Base-by-base conservation (phyloP, 1,140 invertebrate genomes). In the Neodiprion pinetum region DNA sequence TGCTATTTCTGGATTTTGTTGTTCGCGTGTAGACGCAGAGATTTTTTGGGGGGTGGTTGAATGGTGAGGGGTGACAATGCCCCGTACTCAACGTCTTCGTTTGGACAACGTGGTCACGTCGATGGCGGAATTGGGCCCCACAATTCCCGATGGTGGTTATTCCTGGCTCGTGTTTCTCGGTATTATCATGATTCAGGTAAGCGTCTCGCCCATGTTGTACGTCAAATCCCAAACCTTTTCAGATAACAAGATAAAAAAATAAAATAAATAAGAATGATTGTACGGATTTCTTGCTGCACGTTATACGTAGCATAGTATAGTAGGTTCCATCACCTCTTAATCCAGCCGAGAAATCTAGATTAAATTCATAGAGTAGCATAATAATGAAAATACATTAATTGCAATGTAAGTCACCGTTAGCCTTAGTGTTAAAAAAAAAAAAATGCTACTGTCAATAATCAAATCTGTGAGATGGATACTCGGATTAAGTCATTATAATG, bases 91-190 rank as follows among this genome's bases (percentile, higher is more conserved):
- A 23, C 84, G 82, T 72, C 81, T 87, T 73, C 82, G 79, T 77
- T 82, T 91, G 21, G 90, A 91, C 72, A 84, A 88, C 73, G 87
- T 93, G 2, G 86, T 92, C 23, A 87, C 90, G 40, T 92, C 92
- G 21, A 89, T 91, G 74, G 90, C 92, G 23, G 92, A 93, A 86
- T 88, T 93, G 67, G 92, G 92, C 1, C 92, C 92, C 0, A 90
- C 88, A 12, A 87, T 91, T 67, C 90, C 92, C 9, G 91, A 93
- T 80, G 92, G 91, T 8, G 91, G 91, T 17, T 93, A 92, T 78
- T 91, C 92, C 3, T 93, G 92, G 92, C 77, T 93, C 70, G 88
- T 93, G 75, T 86, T 93, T n/a, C 75, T 90, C 47, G 89, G 90
- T 23, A 88, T 91, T 28, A 82, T 90, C 76, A 86, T 92, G 71